Conservation (phyloP, 1,140 invertebrate genomes). For the Scaptomyza graminum region DNA sequence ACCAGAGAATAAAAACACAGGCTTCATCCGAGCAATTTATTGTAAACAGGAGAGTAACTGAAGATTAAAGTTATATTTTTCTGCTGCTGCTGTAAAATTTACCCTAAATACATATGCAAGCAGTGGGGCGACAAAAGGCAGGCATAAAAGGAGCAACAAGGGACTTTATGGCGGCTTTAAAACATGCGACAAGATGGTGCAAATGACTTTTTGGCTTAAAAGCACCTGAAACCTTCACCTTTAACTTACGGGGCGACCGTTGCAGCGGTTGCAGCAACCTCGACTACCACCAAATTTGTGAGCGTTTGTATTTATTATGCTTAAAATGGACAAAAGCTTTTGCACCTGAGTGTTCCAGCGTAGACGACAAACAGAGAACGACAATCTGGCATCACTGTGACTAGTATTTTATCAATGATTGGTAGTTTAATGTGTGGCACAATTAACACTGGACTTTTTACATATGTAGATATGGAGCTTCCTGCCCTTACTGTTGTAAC, state of each 20-base stretch:
- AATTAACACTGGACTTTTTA: background rate
- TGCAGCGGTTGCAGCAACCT: background rate
- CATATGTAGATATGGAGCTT: background rate
- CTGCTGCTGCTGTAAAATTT: too few relatives aligned
- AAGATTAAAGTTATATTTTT: too few relatives aligned
- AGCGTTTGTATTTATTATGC: slow-evolving; percentile 62
- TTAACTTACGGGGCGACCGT: background rate
- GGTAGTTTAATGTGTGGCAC: too few relatives aligned
- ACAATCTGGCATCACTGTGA: slow-evolving; percentile 12
- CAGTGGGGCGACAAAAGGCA: too few relatives aligned
- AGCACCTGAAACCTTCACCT: slow-evolving; percentile 17
- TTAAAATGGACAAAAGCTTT: slow-evolving; percentile 61
- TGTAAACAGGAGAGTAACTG: too few relatives aligned
- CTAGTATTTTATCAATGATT: too few relatives aligned
- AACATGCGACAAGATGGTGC: slow-evolving; percentile 16
- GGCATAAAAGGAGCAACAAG: too few relatives aligned
- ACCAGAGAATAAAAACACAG: too few relatives aligned
- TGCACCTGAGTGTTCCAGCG: slow-evolving; percentile 48
- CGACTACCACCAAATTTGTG: background rate
- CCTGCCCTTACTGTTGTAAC: slow-evolving; percentile 5
- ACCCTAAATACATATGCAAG: too few relatives aligned
- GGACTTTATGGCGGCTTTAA: slow-evolving; percentile 38
- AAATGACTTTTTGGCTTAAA: slow-evolving; percentile 16
- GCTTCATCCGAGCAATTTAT: too few relatives aligned
- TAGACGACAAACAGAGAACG: slow-evolving; percentile 26